Conservation (phyloP, 2,888 invertebrate species). For the Druceiella hillmani region DNA sequence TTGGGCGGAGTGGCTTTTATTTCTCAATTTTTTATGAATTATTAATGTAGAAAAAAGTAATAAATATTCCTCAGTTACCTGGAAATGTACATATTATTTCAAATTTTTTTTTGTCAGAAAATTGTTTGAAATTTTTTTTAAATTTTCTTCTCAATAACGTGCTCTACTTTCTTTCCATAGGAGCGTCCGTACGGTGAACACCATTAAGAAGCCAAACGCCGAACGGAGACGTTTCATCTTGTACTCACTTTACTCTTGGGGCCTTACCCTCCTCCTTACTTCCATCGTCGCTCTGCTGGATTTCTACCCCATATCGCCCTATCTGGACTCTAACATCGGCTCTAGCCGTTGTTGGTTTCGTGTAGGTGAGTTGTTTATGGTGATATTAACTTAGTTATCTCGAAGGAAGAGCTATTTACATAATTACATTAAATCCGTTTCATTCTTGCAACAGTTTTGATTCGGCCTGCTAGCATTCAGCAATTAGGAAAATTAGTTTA, state of each 20-base stretch:
- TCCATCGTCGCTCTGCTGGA: conserved; percentile 51
- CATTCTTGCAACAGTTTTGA: too few relatives aligned
- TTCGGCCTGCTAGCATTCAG: too few relatives aligned
- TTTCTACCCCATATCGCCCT: conserved; percentile 33
- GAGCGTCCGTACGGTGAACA: conserved; percentile 44
- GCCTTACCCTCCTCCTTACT: conserved; percentile 54
- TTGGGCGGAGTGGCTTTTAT: too few relatives aligned
- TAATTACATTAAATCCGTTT: too few relatives aligned
- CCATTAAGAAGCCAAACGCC: conserved; percentile 38
- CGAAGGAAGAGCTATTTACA: background rate
- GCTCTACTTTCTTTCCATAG: conserved; percentile 30
- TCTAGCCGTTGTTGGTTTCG: conserved; percentile 61
- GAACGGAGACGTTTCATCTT: conserved; percentile 54
- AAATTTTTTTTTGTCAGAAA: background rate
- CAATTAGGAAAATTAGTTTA: too few relatives aligned
- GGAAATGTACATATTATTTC: too few relatives aligned
- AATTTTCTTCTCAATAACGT: background rate
- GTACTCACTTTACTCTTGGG: conserved; percentile 71
- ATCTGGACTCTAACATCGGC: conserved; percentile 58
- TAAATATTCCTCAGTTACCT: too few relatives aligned
- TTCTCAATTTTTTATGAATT: too few relatives aligned
- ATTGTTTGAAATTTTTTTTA: background rate
- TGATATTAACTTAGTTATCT: background rate
- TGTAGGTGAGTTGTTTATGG: conserved; percentile 39
- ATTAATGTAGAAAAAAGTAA: too few relatives aligned